Percentiles rank a stretch among this genome's conserved stretches.
Conservation (phyloP, 2,797 vertebrate genomes). For the Hafferia zeledoni region DNA sequence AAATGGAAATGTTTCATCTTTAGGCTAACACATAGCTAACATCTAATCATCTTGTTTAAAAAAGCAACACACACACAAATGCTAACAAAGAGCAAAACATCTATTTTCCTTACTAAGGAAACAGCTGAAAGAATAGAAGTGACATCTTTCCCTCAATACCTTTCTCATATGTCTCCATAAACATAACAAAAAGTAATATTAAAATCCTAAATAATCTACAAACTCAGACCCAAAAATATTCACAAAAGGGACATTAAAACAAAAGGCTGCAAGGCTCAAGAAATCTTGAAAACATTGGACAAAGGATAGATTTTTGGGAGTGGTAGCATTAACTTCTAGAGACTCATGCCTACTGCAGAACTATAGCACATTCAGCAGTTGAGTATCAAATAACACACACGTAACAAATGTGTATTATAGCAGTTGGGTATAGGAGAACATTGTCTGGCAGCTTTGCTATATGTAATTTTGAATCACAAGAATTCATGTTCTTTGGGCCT, state of each 20-base stretch:
- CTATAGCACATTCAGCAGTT: background rate
- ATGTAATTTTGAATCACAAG: background rate
- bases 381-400: background rate
- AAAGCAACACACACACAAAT: no score
- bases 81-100: background rate
- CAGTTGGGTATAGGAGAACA: background rate
- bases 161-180: background rate
- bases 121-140: background rate
- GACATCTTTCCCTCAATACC: background rate
- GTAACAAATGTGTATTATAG: background rate
- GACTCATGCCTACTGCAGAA: background rate
- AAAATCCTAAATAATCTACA: background rate
- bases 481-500: background rate
- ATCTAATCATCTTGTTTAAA: background rate
- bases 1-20: background rate
- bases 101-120: background rate
- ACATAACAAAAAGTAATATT: background rate
- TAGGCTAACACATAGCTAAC: background rate
- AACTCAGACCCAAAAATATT: background rate
- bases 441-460: background rate
- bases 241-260: background rate
- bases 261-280: background rate
- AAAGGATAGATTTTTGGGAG: background rate
- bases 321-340: background rate
- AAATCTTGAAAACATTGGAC: background rate